Base-by-base conservation (phyloP, 2,797 vertebrate species). In the Eurystomus glaucurus region DNA sequence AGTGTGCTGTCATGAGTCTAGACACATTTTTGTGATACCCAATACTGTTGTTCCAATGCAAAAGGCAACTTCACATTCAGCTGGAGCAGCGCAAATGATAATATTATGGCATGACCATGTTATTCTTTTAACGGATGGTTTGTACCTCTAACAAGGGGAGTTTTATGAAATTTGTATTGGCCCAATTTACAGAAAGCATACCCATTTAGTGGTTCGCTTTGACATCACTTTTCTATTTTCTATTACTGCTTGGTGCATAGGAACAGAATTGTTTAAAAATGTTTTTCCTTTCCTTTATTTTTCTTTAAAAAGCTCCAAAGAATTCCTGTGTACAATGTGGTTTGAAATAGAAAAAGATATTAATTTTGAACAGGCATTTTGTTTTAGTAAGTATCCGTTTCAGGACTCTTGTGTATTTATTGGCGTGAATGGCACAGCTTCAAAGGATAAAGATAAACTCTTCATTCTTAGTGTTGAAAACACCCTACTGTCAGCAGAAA, bases 351-450 rank as follows among this genome's bases (percentile, higher is more conserved):
- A 78, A 89, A 88, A 91, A 77, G 33, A 51, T 62, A 70, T 48
- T 94, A 9, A 75, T 92, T 97, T 96, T 84, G 81, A 97, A 50
- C 33, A 94, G 89, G 68, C 65, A 28, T 95, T 91, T 96, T 95
- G 91, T 91, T 91, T 91, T 86, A 55, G 18, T 84, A 84, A 94
- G 91, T 69, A 77, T 95, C 79, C 46, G 12, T 93, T 97, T 95
- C 91, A 92, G 62, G 46, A 79, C 57, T 88, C 51, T 25, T 71
- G 57, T 66, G 61, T 86, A 52, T 94, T 92, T 90, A 65, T 37
- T 90, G 61, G 69, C 88, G 83, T 71, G 61, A 86, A 76, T 95
- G 95, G 94, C 90, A 90, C 46, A 51, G 65, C 85, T 96, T 94
- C 96, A 97, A 95, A 96, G 91, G 51, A 31, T 41, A 84, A 81